A percentile compares a stretch with the other conserved stretches of the same genome.
Evolutionary conservation across 2,888 invertebrate genomes (phyloP).

Genomic region (Notocelia uddmanniana): DNA sequence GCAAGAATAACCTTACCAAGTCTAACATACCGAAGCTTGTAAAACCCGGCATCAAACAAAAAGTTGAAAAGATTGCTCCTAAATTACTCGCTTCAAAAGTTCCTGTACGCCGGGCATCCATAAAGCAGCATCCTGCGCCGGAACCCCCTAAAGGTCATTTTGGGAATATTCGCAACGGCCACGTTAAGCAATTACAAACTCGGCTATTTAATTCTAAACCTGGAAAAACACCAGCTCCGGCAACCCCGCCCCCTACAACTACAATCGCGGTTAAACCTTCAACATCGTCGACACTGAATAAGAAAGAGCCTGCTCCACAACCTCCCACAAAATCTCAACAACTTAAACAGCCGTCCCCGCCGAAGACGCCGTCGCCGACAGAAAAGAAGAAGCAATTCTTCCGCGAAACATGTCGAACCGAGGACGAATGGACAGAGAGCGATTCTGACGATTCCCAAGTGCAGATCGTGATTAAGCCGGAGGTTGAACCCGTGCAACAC

Average conservation of each 20-base stretch:
- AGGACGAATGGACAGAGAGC: slow-evolving; percentile 86
- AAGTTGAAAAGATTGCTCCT: slow-evolving; percentile 67
- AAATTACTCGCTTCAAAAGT: slow-evolving; percentile 76
- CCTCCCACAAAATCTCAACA: slow-evolving; percentile 59
- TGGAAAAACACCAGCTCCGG: slow-evolving; percentile 53
- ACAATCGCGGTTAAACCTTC: slow-evolving; percentile 64
- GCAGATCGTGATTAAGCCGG: slow-evolving; percentile 55
- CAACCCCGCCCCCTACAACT: slow-evolving; percentile 51
- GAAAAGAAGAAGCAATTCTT: slow-evolving; percentile 80
- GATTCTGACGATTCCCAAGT: slow-evolving; percentile 72
- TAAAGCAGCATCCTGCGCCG: slow-evolving; percentile 76
- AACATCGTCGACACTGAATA: slow-evolving; percentile 65
- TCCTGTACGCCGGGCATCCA: slow-evolving; percentile 71
- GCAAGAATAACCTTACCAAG: slow-evolving; percentile 53
- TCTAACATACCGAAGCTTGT: slow-evolving; percentile 79
- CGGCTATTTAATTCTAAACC: slow-evolving; percentile 72
- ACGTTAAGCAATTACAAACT: slow-evolving; percentile 80
- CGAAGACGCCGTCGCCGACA: slow-evolving; percentile 57
- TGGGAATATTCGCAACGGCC: slow-evolving; percentile 78
- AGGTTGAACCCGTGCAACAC: slow-evolving; percentile 54
- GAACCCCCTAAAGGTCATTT: slow-evolving; percentile 80
- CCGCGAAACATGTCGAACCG: slow-evolving; percentile 87
- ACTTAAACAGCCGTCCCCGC: slow-evolving; percentile 59
- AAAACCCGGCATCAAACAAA: slow-evolving; percentile 68
- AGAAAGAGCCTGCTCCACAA: slow-evolving; percentile 74